Evolutionary conservation across 2,888 invertebrate species (phyloP).

Genomic region (Metalampra italica): DNA sequence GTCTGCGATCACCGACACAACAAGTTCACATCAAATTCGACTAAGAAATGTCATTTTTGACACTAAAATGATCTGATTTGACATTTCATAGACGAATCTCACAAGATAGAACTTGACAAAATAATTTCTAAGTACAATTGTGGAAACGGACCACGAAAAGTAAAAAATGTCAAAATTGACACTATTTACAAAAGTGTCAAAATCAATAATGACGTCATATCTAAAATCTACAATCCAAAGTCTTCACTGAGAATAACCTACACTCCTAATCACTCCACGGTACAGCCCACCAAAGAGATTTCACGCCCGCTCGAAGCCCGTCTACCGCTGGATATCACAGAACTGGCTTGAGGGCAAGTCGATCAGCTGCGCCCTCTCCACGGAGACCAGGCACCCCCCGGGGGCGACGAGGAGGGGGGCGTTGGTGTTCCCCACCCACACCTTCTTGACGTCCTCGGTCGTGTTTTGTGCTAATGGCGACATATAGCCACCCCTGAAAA

Average conservation of each 20-base stretch:
- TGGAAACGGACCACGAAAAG: no score
- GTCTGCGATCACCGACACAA: no score
- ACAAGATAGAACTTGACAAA: no score
- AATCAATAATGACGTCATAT: no score
- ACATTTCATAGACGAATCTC: no score
- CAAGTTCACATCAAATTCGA: no score
- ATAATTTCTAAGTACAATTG: no score
- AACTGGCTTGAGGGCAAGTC: conserved; percentile 40
- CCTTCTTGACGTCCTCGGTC: conserved; percentile 65
- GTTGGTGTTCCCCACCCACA: conserved; percentile 58
- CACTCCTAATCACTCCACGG: conserved; percentile 25
- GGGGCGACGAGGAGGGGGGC: conserved; percentile 62
- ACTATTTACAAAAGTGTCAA: no score
- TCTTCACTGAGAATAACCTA: neutral
- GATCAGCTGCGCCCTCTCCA: conserved; percentile 63
- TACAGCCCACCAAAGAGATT: conserved; percentile 49
- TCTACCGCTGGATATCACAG: conserved; percentile 73
- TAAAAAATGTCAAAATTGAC: no score
- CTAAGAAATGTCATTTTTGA: no score
- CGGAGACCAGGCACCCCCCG: conserved; percentile 64
- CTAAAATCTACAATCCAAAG: no score
- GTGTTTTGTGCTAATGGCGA: conserved; percentile 55
- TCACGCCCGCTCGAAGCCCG: conserved; percentile 19
- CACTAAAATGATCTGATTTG: no score
- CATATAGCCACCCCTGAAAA: conserved; percentile 70